Base-by-base conservation (phyloP, 2,888 invertebrate species). In the Helleia helle region DNA sequence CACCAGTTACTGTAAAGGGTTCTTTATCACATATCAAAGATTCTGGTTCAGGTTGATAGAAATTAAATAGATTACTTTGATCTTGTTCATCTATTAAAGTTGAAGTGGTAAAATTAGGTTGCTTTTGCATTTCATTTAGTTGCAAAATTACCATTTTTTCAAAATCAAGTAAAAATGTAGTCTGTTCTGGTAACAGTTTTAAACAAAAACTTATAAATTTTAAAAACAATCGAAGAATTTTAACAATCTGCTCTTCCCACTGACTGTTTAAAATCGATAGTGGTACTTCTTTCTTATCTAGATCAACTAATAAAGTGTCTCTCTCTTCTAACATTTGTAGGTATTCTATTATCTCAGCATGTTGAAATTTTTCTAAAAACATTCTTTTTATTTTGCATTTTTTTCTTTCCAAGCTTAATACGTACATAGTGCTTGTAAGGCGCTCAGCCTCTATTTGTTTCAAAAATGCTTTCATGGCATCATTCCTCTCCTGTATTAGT, bases 141-240 rank as follows among this genome's bases (percentile, higher is more conserved):
- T 84, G 84, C 40, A 84, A 58, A 17, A 80, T 59, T 13, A 83
- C 65, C 67, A 84, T 61, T 55, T 72, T 77, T 58, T 84, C 71
- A 36, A 84, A 63, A 49, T 84, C 71, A 26, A 84, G 54, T 38
- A 84, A 58, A 56, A 84, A 84, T 1, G 68, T 63, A 9, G 71
- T 54, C 58, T 84, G 84, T 54, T 84, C 81, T 14, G 84, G 84
- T 38, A 84, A 51, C 41, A 84, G 49, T 49, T 79, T 75, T 9
- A 84, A 51, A 43, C 72, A 67, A 45, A 71, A 84, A 51, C 75
- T 73, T 6, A 81, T 65, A 52, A 83, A 84, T 52, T 79, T 83
- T 4, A 80, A 47, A 56, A 84, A 83, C 13, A 84, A 44, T 39
- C 69, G 54, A 1, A 81, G 44, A n/a, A 84, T 56, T 57, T 80